Base-by-base conservation (phyloP, 2,113 vertebrate species). In the Megalops atlanticus region DNA sequence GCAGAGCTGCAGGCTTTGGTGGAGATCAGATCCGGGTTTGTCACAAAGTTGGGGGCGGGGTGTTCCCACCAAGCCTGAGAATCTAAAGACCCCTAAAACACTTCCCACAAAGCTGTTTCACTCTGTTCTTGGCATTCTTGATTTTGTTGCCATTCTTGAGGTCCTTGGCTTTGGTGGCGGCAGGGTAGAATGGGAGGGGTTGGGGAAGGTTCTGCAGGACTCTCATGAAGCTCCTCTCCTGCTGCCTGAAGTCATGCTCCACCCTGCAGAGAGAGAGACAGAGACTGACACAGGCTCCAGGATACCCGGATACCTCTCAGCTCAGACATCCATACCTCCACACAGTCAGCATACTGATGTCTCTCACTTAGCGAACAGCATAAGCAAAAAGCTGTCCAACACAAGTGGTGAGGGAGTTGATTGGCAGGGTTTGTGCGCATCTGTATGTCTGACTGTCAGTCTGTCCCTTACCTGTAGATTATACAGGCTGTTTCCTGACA, bases 241-340 rank as follows among this genome's bases (percentile, higher is more conserved):
- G 97, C 89, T 97, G 95, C 84, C 97, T 94, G 91, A 98, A 98
- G 90, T 98, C 97, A n/a, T 97, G 95, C 91, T 98, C 97, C 89
- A 98, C 97, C 78, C 97, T 98, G 89, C 35, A 90, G 86, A 84
- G 83, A 91, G 49, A 83, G n/a, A n/a, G n/a, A n/a, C n/a, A n/a
- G n/a, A n/a, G n/a, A n/a, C n/a, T n/a, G n/a, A n/a, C n/a, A n/a
- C n/a, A n/a, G n/a, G n/a, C n/a, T n/a, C n/a, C n/a, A n/a, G n/a
- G n/a, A n/a, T n/a, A n/a, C n/a, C n/a, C n/a, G n/a, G n/a, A n/a
- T n/a, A n/a, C n/a, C n/a, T n/a, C n/a, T n/a, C n/a, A n/a, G n/a
- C n/a, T n/a, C n/a, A n/a, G n/a, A n/a, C n/a, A n/a, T n/a, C n/a
- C n/a, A n/a, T n/a, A n/a, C n/a, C n/a, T n/a, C n/a, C n/a, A n/a